Evolutionary conservation across 2,113 vertebrate species (phyloP), one percentile per base, ranked within the genome.

Genomic region (Grammomys dolichurus): DNA sequence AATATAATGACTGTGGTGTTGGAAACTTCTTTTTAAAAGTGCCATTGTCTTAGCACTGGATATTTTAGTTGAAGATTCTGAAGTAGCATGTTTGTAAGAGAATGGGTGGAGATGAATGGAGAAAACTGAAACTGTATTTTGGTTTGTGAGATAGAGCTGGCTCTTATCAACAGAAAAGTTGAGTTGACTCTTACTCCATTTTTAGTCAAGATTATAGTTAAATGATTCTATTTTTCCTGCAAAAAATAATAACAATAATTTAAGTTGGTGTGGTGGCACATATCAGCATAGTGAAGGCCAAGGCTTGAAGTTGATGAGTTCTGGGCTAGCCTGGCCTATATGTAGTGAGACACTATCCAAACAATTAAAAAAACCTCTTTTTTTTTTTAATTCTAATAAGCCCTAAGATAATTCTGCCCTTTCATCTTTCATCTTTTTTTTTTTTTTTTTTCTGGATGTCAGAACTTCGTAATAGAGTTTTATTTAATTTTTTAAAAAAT

Each of bases 191-290:
- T 92, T 46, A 87, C 10, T 22, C 33, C 46, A 33, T n/a, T 70
- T 70, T 70, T 87, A 65, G 56, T 96, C 65, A 94, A n/a, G 60
- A 70, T 88, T 75, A 5, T 95, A 82, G 12, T 67, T 91, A 88
- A 89, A 11, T 60, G 54, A 36, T 60, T 46, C 24, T 31, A 76
- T 76, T 75, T 75, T 60, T 75, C 58, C n/a, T 72, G 40, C 48
- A 73, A 89, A 75, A 72, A 40, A 36, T 87, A 24, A 70, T 87
- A 51, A 75, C 54, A 60, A 19, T 88, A 28, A 58, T 88, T 73
- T 58, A 75, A 89, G 51, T 58, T 43, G 51, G 26, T 87, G 5
- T 40, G 36, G 86, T 72, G 36, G 7, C 33, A 54, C 36, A 87
- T 56, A 70, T 4, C 67, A 56, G 85, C 51, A 17, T 12, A 56